Evolutionary conservation across 92 coral and sea anemone genomes (phyloP), one percentile per base, ranked within the genome.

Genomic region (Epizoanthus rinbou): DNA sequence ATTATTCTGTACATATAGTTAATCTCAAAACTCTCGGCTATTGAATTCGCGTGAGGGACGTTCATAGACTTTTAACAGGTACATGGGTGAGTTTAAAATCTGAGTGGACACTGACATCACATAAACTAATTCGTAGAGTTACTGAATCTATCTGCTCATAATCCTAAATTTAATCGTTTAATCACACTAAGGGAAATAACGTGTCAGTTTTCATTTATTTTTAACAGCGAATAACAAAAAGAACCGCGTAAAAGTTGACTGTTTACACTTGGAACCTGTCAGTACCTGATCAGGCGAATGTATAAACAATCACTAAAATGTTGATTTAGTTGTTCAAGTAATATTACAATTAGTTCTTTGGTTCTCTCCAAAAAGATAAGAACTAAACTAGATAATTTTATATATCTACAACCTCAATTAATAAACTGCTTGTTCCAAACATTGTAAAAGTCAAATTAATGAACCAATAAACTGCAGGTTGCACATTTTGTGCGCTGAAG

Each of bases 201-300:
- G 4, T 6, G 39, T 64, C 16, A 33, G 28, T 64, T 64, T 33
- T 64, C 41, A 64, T 64, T 15, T 14, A 64, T 64, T 64, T 64
- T 64, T 64, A 64, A 67, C 54, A 50, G 73, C 47, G 39, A 5
- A 18, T 21, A 13, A 67, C 21, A 67, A 15, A 16, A 33, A 67
- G 39, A 19, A 67, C 7, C n/a, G 21, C 47, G 5, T 21, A 28
- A 41, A 24, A 15, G 17, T 15, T 41, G 3, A 16, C 6, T 67
- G 47, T 67, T 67, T 14, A 67, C 39, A 67, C 5, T 15, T 67
- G 47, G 47, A 67, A 67, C 73, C 73, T 15, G 73, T 33, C 16
- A 16, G 73, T 19, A 67, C 73, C 50, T 33, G 73, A 67, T 25
- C 73, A 67, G 28, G 73, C 21, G 31, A 67, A 33, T 35, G 28